phyloP scores from a whole-genome alignment of 2,113 vertebrate species.

The Lepus europaeus region DNA sequence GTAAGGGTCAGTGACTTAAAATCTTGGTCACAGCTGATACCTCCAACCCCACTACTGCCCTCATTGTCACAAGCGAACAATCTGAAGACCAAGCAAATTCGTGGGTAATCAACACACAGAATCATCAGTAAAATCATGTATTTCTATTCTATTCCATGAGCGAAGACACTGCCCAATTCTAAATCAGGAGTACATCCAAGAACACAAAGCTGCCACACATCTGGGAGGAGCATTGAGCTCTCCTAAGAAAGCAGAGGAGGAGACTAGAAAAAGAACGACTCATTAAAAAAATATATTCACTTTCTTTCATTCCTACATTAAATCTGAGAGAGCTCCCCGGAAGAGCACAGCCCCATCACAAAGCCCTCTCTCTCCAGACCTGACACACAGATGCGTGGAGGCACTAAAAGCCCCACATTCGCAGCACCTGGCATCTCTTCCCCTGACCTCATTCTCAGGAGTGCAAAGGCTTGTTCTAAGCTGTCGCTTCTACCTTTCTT shows the following conservation, averaged over 20 bases:
- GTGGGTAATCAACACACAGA: background rate
- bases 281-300: background rate
- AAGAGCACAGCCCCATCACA: background rate
- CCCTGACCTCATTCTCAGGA: background rate
- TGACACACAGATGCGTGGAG: background rate
- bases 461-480: background rate
- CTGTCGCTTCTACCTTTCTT: slow-evolving; percentile 15
- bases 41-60: background rate
- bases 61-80: background rate
- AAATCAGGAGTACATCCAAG: background rate
- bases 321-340: background rate
- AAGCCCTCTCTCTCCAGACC: background rate
- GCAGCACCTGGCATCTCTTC: background rate
- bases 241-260: background rate
- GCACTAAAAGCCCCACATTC: background rate
- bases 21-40: background rate
- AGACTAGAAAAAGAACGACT: background rate
- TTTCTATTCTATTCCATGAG: background rate
- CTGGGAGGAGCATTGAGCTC: background rate
- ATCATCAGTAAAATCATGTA: slow-evolving; percentile 19
- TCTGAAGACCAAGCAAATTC: background rate
- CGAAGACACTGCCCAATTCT: background rate
- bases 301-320: background rate
- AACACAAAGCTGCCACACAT: background rate
- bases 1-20: background rate